phyloP scores from a whole-genome alignment of 1,140 invertebrate genomes.

The Drosophila tani region DNA sequence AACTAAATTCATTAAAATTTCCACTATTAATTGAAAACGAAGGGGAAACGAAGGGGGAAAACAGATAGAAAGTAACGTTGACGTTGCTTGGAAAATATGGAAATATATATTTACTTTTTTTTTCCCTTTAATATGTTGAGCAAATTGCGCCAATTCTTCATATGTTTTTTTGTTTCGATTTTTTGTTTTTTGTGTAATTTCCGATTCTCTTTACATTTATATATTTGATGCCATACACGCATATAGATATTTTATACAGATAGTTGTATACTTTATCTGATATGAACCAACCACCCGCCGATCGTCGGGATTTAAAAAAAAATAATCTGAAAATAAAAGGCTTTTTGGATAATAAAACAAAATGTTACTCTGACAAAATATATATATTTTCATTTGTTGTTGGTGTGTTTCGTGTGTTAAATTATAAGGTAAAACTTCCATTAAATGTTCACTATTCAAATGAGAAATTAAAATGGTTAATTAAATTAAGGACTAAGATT shows the following conservation, averaged over 20 bases:
- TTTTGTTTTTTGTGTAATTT: conserved; percentile 3
- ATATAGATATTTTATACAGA: conserved; percentile 54
- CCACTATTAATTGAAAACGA: conserved; percentile 54
- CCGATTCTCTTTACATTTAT: conserved; percentile 45
- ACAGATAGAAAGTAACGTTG: conserved; percentile 26
- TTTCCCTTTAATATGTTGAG: conserved; percentile 61
- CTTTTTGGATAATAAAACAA: conserved; percentile 29
- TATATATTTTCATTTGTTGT: conserved; percentile 37
- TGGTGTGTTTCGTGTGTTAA: conserved; percentile 21
- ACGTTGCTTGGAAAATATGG: no score
- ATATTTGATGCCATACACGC: conserved; percentile 29
- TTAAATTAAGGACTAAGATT: conserved; percentile 37
- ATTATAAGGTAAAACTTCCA: conserved; percentile 39
- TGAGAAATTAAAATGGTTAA: conserved; percentile 46
- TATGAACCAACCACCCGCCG: conserved; percentile 37
- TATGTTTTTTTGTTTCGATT: conserved; percentile 15
- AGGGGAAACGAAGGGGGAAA: conserved; percentile 14
- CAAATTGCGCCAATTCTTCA: conserved; percentile 68
- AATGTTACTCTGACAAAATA: conserved; percentile 48
- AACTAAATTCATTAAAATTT: conserved; percentile 75
- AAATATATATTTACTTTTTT: not conserved
- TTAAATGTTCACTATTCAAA: conserved; percentile 41
- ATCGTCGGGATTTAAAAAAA: not conserved
- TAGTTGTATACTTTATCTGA: conserved; percentile 45
- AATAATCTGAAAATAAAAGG: conserved; percentile 9